Percentiles rank a stretch among this genome's conserved stretches.
These are phyloP conservation scores for Arenicola marina DNA, from an alignment of 2,888 invertebrate species.

Conservation along the genomic window DNA sequence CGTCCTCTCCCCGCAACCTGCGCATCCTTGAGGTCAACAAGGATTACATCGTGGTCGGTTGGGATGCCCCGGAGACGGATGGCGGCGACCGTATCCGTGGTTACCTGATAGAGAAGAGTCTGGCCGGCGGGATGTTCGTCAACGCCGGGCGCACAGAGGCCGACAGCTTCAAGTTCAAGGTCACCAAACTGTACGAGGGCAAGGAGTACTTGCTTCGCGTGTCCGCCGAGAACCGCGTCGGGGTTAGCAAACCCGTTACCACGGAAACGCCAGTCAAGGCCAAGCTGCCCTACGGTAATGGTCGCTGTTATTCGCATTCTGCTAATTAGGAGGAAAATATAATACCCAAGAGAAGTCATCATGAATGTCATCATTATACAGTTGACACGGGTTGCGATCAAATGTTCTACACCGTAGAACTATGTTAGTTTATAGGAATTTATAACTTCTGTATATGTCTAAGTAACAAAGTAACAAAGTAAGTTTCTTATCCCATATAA, in stretches of 20 bases:
- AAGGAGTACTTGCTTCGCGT: conserved; percentile 68
- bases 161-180: conserved; percentile 64
- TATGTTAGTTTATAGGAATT: no score
- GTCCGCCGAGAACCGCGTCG: conserved; percentile 82
- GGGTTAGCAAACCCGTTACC: conserved; percentile 79
- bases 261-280: conserved; percentile 71
- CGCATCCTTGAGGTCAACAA: conserved; percentile 46
- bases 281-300: conserved; percentile 44
- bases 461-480: no score
- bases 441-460: no score
- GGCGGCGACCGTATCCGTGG: conserved; percentile 54
- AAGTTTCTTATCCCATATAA: no score
- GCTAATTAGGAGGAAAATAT: no score
- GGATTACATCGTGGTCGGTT: conserved; percentile 49
- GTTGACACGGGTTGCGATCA: no score
- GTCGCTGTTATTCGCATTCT: no score
- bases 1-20: conserved; percentile 53
- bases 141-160: conserved; percentile 18
- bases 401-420: no score
- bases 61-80: conserved; percentile 61
- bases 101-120: conserved; percentile 23
- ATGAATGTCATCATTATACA: no score
- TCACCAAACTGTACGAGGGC: conserved; percentile 77
- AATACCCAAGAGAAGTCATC: no score
- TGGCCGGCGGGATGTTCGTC: conserved; percentile 13